Evolutionary conservation across 2,888 invertebrate genomes (phyloP).

Genomic region (Noctua janthe): DNA sequence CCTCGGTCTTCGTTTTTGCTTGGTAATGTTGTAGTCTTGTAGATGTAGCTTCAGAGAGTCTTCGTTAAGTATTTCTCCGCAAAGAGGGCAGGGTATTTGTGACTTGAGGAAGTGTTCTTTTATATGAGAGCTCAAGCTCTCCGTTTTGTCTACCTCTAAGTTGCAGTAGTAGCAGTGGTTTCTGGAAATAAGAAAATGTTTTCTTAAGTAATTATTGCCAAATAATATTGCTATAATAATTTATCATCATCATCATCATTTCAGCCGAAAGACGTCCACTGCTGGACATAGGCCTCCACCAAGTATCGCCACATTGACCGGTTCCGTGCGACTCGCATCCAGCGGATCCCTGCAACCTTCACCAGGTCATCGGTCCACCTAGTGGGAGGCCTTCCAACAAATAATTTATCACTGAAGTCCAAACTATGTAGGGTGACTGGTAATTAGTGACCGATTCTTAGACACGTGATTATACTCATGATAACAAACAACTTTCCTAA

Average conservation of each 20-base stretch:
- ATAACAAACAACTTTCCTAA: too few relatives aligned
- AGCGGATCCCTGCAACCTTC: too few relatives aligned
- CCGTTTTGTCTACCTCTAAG: conserved; percentile 64
- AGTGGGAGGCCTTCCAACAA: too few relatives aligned
- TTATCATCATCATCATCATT: neutral
- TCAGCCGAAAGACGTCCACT: too few relatives aligned
- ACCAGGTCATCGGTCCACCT: too few relatives aligned
- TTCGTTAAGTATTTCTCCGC: conserved; percentile 82
- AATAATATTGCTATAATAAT: neutral
- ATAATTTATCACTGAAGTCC: neutral
- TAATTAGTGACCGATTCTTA: too few relatives aligned
- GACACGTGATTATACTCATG: too few relatives aligned
- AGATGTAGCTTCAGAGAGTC: conserved; percentile 78
- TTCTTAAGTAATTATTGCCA: neutral
- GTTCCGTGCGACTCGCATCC: too few relatives aligned
- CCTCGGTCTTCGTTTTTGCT: conserved; percentile 77
- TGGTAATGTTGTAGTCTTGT: conserved; percentile 74
- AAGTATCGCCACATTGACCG: too few relatives aligned
- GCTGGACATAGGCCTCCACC: too few relatives aligned
- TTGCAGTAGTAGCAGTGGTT: conserved; percentile 80
- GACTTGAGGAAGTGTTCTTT: conserved; percentile 76
- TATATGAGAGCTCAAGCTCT: conserved; percentile 71
- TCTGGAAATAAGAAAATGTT: conserved; percentile 69
- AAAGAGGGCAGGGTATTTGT: conserved; percentile 77
- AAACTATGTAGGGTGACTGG: too few relatives aligned